Conservation (phyloP, 2,797 vertebrate genomes). For the Ctenosaura bakeri region DNA sequence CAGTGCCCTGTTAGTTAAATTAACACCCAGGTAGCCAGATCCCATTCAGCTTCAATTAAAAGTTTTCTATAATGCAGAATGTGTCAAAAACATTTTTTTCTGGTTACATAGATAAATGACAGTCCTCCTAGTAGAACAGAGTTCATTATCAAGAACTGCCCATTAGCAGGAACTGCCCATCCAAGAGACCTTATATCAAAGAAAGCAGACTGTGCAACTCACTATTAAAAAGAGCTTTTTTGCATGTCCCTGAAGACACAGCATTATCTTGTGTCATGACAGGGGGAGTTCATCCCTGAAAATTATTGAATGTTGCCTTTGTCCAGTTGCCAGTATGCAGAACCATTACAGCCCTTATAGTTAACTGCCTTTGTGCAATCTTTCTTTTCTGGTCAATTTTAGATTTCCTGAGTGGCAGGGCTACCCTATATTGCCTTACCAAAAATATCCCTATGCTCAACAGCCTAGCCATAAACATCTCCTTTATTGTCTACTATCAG, state of each 20-base stretch:
- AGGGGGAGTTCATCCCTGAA: neutral
- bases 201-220: neutral
- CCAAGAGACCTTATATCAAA: neutral
- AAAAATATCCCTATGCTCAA: too few relatives aligned
- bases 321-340: neutral
- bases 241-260: neutral
- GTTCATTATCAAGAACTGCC: neutral
- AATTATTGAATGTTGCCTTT: neutral
- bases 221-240: neutral
- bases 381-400: too few relatives aligned
- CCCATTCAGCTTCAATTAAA: neutral
- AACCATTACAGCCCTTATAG: neutral
- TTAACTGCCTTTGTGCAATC: neutral
- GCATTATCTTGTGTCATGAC: neutral
- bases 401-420: too few relatives aligned
- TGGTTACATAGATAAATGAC: neutral
- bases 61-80: neutral
- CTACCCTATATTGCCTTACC: too few relatives aligned
- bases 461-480: too few relatives aligned
- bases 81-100: neutral
- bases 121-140: neutral
- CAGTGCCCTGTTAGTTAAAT: neutral
- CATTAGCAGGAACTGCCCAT: neutral
- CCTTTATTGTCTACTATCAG: too few relatives aligned
- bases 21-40: neutral